These are phyloP conservation scores for Diplodus sargus DNA, from an alignment of 2,797 vertebrate species.

Conservation along the genomic window DNA sequence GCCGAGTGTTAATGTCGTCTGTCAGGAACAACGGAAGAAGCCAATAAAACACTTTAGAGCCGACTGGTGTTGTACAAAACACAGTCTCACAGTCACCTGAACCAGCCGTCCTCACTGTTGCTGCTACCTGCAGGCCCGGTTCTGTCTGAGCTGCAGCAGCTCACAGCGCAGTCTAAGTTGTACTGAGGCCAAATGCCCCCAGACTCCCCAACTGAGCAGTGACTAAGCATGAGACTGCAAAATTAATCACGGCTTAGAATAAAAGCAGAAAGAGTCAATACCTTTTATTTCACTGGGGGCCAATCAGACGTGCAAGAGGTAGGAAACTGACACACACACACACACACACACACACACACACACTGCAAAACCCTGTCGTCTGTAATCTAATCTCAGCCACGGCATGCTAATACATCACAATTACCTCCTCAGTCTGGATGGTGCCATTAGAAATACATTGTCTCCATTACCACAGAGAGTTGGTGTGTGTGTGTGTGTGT, in stretches of 20 bases:
- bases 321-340: slow-evolving; percentile 38
- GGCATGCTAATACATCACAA: slow-evolving; percentile 79
- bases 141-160: slow-evolving; percentile 5
- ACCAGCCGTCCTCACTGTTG: neutral
- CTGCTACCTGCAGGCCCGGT: slow-evolving; percentile 2
- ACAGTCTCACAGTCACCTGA: neutral
- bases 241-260: slow-evolving; percentile 72
- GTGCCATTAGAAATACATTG: slow-evolving; percentile 78
- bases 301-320: slow-evolving; percentile 57
- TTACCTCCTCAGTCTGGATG: slow-evolving; percentile 74
- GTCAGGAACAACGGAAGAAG: neutral
- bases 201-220: slow-evolving; percentile 45
- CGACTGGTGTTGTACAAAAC: slow-evolving; percentile 5
- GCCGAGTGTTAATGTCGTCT: neutral
- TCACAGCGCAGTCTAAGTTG: neutral
- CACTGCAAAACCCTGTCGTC: slow-evolving; percentile 57
- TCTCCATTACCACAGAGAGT: slow-evolving; percentile 69
- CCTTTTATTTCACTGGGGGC: slow-evolving; percentile 50
- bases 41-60: neutral
- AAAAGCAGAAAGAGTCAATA: slow-evolving; percentile 66
- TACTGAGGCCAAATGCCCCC: slow-evolving; percentile 13
- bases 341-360: slow-evolving; percentile 34
- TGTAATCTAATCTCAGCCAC: slow-evolving; percentile 73
- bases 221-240: slow-evolving; percentile 51
- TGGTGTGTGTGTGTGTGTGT: slow-evolving; percentile 30